Percentiles rank a stretch among this genome's conserved stretches.
Conservation (phyloP, 2,888 invertebrate species). For the Schizotus pectinicornis region DNA sequence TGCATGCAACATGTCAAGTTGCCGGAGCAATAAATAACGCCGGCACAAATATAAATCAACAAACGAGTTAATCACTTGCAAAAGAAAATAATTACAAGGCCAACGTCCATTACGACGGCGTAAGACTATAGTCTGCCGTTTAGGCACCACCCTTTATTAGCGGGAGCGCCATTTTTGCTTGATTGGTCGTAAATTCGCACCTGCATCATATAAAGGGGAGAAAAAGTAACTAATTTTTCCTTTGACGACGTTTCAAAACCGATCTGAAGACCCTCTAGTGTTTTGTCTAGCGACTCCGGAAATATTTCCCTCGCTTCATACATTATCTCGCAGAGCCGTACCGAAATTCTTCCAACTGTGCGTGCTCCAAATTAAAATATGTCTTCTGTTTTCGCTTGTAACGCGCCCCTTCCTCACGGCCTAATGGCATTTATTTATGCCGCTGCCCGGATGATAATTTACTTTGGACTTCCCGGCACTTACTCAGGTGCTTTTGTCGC, state of each 20-base stretch:
- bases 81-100: conserved; percentile 61
- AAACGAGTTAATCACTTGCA: conserved; percentile 60
- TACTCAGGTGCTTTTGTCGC: no score
- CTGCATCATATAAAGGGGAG: no score
- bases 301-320: conserved; percentile 25
- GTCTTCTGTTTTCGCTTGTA: neutral
- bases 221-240: neutral
- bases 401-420: conserved; percentile 3
- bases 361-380: conserved; percentile 41
- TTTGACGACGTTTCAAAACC: no score
- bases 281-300: conserved; percentile 38
- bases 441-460: neutral
- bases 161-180: no score
- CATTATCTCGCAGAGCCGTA: neutral
- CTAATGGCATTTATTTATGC: conserved; percentile 8
- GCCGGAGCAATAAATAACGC: conserved; percentile 54
- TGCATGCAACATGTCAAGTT: conserved; percentile 59
- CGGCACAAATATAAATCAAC: conserved; percentile 59
- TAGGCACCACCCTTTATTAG: neutral
- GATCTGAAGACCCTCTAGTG: conserved; percentile 14
- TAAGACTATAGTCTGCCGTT: no score
- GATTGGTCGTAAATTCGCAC: no score
- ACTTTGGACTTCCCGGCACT: no score
- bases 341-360: conserved; percentile 23
- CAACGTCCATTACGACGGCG: conserved; percentile 47